phyloP scores from a whole-genome alignment of 2,113 vertebrate species.

The Hyaena hyaena region DNA sequence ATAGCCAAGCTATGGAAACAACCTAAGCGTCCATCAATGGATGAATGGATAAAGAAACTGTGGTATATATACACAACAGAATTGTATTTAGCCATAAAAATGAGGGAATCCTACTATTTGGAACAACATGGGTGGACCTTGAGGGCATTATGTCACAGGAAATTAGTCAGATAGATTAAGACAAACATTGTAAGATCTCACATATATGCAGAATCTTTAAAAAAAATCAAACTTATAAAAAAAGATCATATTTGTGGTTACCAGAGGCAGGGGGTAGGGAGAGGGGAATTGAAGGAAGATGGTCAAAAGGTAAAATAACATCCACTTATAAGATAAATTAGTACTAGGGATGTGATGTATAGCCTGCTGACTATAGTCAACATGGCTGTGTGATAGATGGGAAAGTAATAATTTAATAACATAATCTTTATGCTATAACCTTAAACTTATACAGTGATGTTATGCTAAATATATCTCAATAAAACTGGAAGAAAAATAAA shows the following conservation, averaged over 20 bases:
- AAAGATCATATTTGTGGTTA: not conserved
- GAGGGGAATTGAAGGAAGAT: not conserved
- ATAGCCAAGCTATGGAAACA: not conserved
- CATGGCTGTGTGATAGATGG: not conserved
- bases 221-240: not conserved
- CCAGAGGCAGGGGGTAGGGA: not conserved
- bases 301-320: not conserved
- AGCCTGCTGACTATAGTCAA: not conserved
- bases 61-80: not conserved
- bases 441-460: not conserved
- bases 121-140: not conserved
- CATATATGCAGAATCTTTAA: not conserved
- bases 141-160: not conserved
- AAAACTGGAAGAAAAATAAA: not conserved
- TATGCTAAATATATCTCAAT: not conserved
- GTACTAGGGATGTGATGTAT: not conserved
- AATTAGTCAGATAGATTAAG: not conserved
- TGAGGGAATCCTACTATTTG: not conserved
- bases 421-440: not conserved
- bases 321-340: not conserved
- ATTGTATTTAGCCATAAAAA: not conserved
- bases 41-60: not conserved
- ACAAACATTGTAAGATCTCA: not conserved
- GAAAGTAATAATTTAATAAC: not conserved
- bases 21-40: not conserved